Evolutionary conservation across 2,888 invertebrate species (phyloP), one percentile per base, ranked within the genome.

Genomic region (Gari tellinella): DNA sequence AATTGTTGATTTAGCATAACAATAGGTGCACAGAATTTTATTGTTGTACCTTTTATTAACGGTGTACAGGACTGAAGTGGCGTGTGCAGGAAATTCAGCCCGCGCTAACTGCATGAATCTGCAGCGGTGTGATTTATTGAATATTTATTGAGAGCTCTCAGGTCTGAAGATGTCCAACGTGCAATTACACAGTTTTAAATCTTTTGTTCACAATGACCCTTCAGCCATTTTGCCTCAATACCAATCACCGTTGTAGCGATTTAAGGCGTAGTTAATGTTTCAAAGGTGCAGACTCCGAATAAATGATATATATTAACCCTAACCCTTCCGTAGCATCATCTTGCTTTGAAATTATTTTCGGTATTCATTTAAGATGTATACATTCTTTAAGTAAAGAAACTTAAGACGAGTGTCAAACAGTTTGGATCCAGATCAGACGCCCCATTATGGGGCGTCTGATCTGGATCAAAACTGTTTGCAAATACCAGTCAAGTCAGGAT

Each of bases 171-270:
- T 67, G 67, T 61, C 70, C 78, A 70, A 55, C 52, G 58, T 56
- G 62, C 64, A 78, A 78, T 78, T 78, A 78, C 64, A 51, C 55
- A 51, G 60, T 53, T 70, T 61, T 74, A 67, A 67, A 38, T 45
- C 67, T 70, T 67, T 74, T 74, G 73, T 74, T 40, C 53, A 37
- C 52, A 64, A 63, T 73, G 78, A 74, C 78, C 78, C 63, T 72
- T 56, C 21, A 70, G 58, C 26, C 62, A 21, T 31, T 31, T 31
- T 31, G n/a, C n/a, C 10, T 31, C 31, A 31, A 43, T 43, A 19
- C 17, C 37, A 53, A 40, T 53, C 17, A 38, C 17, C 40, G 37
- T 53, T 40, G 40, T 31, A 23, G 14, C 17, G 40, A 31, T n/a
- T 37, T 53, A 53, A 53, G 53, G 15, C 40, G 40, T 53, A 14